These are phyloP conservation scores for Coracopsis vasa DNA, from an alignment of 2,113 vertebrate species.

Conservation along the genomic window DNA sequence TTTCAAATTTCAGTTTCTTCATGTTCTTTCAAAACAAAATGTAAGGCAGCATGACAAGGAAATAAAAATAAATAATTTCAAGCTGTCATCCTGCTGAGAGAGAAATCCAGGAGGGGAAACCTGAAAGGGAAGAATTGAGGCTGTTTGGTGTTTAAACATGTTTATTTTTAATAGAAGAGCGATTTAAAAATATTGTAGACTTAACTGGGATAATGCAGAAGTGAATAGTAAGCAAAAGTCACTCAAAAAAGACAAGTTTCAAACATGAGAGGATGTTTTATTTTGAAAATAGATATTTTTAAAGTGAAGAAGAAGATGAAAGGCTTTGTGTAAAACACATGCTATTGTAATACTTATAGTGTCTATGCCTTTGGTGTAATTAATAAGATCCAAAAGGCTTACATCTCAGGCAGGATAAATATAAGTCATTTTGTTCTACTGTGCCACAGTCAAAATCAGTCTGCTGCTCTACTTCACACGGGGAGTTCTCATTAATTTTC, in stretches of 20 bases:
- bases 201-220: conserved; percentile 64
- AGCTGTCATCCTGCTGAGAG: conserved; percentile 62
- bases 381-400: conserved; percentile 65
- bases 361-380: conserved; percentile 59
- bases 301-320: conserved; percentile 57
- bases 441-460: conserved; percentile 28
- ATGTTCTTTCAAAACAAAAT: conserved; percentile 14
- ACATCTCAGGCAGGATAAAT: conserved; percentile 58
- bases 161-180: conserved; percentile 69
- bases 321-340: conserved; percentile 64
- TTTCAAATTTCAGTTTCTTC: conserved; percentile 25
- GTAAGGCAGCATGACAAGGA: conserved; percentile 40
- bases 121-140: conserved; percentile 53
- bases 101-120: conserved; percentile 54
- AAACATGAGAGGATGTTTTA: conserved; percentile 64
- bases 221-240: conserved; percentile 60
- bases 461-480: conserved; percentile 11
- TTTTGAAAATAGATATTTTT: conserved; percentile 62
- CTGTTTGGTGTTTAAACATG: conserved; percentile 65
- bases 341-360: conserved; percentile 58
- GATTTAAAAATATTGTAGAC: conserved; percentile 70
- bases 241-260: conserved; percentile 71
- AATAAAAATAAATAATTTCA: conserved; percentile 51
- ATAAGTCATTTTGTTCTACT: conserved; percentile 41
- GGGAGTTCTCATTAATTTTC: neutral